Percentiles rank a stretch among this genome's conserved stretches.
phyloP scores from a whole-genome alignment of 2,888 invertebrate genomes.

The Phytoseiulus persimilis region DNA sequence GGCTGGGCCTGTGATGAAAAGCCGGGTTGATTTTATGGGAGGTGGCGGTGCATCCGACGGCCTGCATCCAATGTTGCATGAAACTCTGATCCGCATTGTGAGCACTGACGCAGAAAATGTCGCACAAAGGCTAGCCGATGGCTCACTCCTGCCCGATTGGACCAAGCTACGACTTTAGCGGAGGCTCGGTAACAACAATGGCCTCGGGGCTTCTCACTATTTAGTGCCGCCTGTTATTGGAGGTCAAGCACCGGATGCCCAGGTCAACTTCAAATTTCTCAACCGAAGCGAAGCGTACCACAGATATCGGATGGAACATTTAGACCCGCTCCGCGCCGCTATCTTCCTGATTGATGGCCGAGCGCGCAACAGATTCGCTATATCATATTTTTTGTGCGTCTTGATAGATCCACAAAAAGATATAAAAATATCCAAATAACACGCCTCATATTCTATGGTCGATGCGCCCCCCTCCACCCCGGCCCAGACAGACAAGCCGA shows the following conservation, averaged over 20 bases:
- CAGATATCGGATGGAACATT: background rate
- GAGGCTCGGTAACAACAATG: background rate
- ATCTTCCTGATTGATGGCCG: background rate
- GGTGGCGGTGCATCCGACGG: background rate
- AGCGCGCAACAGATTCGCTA: background rate
- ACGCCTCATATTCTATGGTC: background rate
- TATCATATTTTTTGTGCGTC: background rate
- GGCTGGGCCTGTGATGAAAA: background rate
- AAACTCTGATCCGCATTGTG: background rate
- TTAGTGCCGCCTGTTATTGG: background rate
- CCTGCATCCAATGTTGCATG: background rate
- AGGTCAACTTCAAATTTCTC: background rate
- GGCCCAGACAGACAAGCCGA: background rate
- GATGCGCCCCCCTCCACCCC: background rate
- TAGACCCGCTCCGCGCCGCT: background rate
- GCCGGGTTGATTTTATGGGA: background rate
- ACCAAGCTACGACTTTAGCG: background rate
- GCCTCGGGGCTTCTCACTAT: background rate
- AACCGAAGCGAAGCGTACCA: background rate
- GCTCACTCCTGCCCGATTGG: background rate
- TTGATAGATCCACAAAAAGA: background rate
- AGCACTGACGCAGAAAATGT: background rate
- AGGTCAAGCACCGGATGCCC: background rate
- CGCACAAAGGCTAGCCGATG: background rate
- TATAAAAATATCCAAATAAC: slow-evolving; percentile 5